phyloP scores from a whole-genome alignment of 1,140 invertebrate genomes.

The Drosophila kurseongensis region DNA sequence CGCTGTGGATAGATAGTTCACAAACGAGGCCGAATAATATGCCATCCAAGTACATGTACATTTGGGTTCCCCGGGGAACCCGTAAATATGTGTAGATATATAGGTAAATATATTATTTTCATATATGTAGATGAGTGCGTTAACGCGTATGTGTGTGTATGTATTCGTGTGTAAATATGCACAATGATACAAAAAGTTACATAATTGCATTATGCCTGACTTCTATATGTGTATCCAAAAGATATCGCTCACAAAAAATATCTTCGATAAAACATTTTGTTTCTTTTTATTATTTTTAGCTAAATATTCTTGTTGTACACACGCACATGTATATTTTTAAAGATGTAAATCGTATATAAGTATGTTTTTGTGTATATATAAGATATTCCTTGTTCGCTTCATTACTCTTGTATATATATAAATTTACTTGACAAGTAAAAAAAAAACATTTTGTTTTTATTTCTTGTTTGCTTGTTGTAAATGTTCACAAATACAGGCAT shows the following conservation, averaged over 20 bases:
- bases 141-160: constrained; percentile 10
- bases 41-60: constrained; percentile 25
- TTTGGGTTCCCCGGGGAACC: constrained; percentile 2
- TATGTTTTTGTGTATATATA: constrained; percentile 40
- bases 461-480: constrained; percentile 30
- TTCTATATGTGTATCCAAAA: constrained; percentile 39
- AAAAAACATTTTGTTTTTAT: constrained; percentile 27
- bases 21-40: constrained; percentile 9
- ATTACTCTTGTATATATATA: constrained; percentile 17
- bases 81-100: constrained; percentile 53
- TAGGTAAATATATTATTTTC: constrained; percentile 49
- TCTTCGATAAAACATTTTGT: constrained; percentile 18
- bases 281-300: constrained; percentile 1
- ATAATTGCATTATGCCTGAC: constrained; percentile 48
- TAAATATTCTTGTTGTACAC: constrained; percentile 16
- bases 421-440: constrained; percentile 14
- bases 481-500: constrained; percentile 33
- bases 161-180: constrained; percentile 33
- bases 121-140: constrained; percentile 36
- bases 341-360: constrained; percentile 62
- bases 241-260: constrained; percentile 28
- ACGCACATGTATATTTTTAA: constrained; percentile 36
- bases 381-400: constrained; percentile 34
- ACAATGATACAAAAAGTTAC: constrained; percentile 49
- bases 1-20: constrained; percentile 24